A percentile compares a stretch with the other conserved stretches of the same genome.
phyloP scores from a whole-genome alignment of 2,888 invertebrate genomes.

The Xestia rhomboidea region DNA sequence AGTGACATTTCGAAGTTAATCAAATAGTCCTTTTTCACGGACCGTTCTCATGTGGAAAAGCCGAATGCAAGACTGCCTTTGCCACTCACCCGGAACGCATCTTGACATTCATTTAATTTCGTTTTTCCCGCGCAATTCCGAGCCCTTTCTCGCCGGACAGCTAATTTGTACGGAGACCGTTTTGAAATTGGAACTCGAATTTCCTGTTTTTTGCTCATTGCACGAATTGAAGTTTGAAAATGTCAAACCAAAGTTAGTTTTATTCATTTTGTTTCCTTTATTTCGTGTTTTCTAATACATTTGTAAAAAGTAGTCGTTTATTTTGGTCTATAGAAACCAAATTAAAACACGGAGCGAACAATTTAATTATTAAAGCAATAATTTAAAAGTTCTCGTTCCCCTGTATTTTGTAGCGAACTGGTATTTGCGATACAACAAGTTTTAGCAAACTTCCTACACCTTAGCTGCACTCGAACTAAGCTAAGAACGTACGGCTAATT shows the following conservation, averaged over 20 bases:
- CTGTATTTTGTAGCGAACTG: constrained; percentile 21
- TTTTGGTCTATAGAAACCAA: neutral
- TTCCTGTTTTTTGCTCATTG: neutral
- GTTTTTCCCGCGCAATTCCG: constrained; percentile 31
- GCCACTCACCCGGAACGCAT: constrained; percentile 44
- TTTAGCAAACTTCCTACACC: constrained; percentile 45
- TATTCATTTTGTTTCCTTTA: neutral
- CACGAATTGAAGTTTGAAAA: constrained; percentile 15
- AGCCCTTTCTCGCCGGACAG: constrained; percentile 24
- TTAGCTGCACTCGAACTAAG: constrained; percentile 47
- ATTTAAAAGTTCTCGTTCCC: neutral
- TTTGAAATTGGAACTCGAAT: constrained; percentile 43
- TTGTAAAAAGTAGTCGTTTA: too few relatives aligned
- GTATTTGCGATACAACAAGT: constrained; percentile 43
- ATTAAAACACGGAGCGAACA: neutral
- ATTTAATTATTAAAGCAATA: constrained; percentile 1
- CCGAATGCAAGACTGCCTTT: constrained; percentile 41
- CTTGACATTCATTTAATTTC: constrained; percentile 60
- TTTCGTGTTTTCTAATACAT: neutral
- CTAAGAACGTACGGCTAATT: constrained; percentile 45
- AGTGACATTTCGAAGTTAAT: constrained; percentile 3
- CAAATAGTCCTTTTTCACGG: constrained; percentile 17
- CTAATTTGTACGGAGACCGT: constrained; percentile 18
- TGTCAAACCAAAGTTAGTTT: neutral
- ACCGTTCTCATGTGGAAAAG: constrained; percentile 25